phyloP scores from a whole-genome alignment of 2,888 invertebrate genomes.

The Diaprepes abbreviatus region DNA sequence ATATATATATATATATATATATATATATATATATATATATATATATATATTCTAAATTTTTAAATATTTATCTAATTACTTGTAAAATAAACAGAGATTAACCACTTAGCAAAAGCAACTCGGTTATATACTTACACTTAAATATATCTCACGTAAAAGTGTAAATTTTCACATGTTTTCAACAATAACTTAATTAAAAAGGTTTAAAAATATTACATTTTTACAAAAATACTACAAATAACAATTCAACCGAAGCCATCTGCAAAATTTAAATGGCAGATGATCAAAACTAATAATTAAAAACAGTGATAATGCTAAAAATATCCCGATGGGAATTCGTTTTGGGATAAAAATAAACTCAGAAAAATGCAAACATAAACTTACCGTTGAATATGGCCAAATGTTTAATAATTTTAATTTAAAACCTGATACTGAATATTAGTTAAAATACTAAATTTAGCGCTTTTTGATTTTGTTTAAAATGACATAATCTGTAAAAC shows the following conservation, averaged over 20 bases:
- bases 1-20: too few species aligned
- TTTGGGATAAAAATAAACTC: constrained; percentile 29
- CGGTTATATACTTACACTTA: too few species aligned
- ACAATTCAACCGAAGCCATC: neutral
- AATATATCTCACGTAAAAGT: too few species aligned
- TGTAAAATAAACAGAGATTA: too few species aligned
- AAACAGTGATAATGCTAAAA: constrained; percentile 36
- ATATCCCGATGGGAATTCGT: constrained; percentile 17
- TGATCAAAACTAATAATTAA: constrained; percentile 29
- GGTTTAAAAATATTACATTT: neutral
- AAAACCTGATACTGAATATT: neutral
- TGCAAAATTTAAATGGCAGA: constrained; percentile 20
- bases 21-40: too few species aligned
- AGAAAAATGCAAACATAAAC: constrained; percentile 10
- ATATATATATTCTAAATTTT: too few species aligned
- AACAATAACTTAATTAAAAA: too few species aligned
- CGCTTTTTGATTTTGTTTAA: constrained; percentile 1
- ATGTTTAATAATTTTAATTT: constrained; percentile 4
- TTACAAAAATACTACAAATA: neutral
- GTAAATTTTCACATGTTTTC: too few species aligned
- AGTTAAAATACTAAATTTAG: neutral
- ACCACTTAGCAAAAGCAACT: too few species aligned
- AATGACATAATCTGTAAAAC: constrained; percentile 31
- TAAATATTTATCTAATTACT: too few species aligned
- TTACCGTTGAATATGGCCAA: neutral